These are phyloP conservation scores for Malthinus seriepunctatus DNA, from an alignment of 2,888 invertebrate species.

Conservation along the genomic window DNA sequence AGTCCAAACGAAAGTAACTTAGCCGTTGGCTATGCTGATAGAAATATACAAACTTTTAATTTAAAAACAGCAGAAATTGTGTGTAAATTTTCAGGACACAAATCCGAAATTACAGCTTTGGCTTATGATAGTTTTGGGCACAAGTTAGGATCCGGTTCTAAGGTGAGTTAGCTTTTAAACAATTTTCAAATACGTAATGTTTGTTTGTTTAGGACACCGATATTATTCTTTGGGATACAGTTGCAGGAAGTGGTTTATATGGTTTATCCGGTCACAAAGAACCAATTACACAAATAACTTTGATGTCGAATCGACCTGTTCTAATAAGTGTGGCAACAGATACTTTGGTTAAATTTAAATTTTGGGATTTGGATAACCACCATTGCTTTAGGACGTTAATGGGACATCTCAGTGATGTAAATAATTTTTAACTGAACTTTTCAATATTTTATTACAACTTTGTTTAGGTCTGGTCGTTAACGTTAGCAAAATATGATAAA, in stretches of 20 bases:
- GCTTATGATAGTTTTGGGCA: conserved; percentile 84
- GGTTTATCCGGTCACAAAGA: conserved; percentile 92
- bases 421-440: conserved; percentile 3
- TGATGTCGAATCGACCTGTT: conserved; percentile 70
- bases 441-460: not conserved
- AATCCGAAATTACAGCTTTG: conserved; percentile 78
- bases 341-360: conserved; percentile 90
- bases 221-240: conserved; percentile 92
- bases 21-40: conserved; percentile 92
- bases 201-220: conserved; percentile 77
- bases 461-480: conserved; percentile 81
- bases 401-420: conserved; percentile 82
- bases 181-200: conserved; percentile 5
- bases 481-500: conserved; percentile 75
- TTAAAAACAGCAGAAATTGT: conserved; percentile 71
- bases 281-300: conserved; percentile 79
- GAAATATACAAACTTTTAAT: conserved; percentile 82
- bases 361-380: conserved; percentile 95
- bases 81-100: conserved; percentile 83
- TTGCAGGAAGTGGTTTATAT: conserved; percentile 87
- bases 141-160: conserved; percentile 85
- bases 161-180: conserved; percentile 56
- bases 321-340: conserved; percentile 89
- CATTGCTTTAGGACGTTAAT: conserved; percentile 95
- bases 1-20: conserved; percentile 78